phyloP scores from a whole-genome alignment of 2,888 invertebrate species.

The Drosophila histrio region DNA sequence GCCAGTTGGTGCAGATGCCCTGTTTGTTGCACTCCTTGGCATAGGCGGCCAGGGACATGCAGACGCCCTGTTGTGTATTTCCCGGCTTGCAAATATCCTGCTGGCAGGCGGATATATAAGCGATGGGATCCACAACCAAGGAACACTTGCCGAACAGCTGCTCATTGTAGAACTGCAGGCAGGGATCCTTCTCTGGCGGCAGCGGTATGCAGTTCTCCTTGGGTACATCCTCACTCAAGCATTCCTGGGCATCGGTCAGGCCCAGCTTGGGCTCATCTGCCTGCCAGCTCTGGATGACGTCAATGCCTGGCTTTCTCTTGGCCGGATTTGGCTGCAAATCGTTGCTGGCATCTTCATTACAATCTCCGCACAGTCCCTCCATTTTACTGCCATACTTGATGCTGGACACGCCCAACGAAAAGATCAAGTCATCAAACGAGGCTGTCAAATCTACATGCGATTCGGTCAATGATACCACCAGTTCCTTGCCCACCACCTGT shows the following conservation, averaged over 20 bases:
- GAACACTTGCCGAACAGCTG: constrained; percentile 89
- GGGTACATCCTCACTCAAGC: constrained; percentile 85
- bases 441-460: constrained; percentile 89
- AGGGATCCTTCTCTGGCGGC: constrained; percentile 88
- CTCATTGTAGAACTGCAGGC: constrained; percentile 87
- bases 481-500: constrained; percentile 86
- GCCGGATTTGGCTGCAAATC: constrained; percentile 86
- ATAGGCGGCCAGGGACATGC: constrained; percentile 89
- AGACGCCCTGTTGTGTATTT: constrained; percentile 86
- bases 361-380: constrained; percentile 93
- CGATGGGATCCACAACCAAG: constrained; percentile 88
- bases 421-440: constrained; percentile 85
- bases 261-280: constrained; percentile 85
- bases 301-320: constrained; percentile 71
- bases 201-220: constrained; percentile 85
- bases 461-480: constrained; percentile 87
- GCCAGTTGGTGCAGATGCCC: constrained; percentile 91
- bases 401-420: constrained; percentile 88
- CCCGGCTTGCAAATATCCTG: constrained; percentile 87
- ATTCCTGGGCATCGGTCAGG: constrained; percentile 85
- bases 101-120: constrained; percentile 89
- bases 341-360: constrained; percentile 86
- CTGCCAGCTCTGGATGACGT: constrained; percentile 86
- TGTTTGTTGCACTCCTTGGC: constrained; percentile 89
- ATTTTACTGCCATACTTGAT: constrained; percentile 89